A percentile compares a stretch with the other conserved stretches of the same genome.
Conservation (phyloP, 2,113 vertebrate species). For the Columbina picui region DNA sequence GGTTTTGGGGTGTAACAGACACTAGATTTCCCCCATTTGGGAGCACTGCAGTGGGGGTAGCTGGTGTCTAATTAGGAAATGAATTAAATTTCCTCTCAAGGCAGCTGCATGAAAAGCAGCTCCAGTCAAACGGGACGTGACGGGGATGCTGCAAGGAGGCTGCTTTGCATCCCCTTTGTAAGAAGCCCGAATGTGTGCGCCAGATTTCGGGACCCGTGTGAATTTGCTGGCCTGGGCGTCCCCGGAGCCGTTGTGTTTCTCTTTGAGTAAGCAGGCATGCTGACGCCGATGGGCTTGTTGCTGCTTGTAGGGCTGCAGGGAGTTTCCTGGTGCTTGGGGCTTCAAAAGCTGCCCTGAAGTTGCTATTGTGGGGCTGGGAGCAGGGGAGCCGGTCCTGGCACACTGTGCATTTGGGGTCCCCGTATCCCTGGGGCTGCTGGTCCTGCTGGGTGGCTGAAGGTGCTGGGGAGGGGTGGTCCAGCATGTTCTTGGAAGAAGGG, state of each 20-base stretch:
- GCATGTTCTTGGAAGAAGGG: accelerated
- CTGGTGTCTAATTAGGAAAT: constrained; percentile 37
- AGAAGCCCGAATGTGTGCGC: neutral
- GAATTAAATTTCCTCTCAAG: constrained; percentile 54
- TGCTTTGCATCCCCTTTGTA: constrained; percentile 70
- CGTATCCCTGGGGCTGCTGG: accelerated
- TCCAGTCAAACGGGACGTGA: constrained; percentile 62
- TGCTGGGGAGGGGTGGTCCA: neutral
- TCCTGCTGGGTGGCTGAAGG: neutral
- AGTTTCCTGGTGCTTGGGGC: neutral
- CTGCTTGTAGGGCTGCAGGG: neutral
- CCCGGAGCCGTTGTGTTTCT: neutral
- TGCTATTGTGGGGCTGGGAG: neutral
- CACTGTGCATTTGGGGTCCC: accelerated
- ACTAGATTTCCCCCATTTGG: neutral
- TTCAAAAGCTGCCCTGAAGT: neutral
- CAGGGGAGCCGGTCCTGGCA: neutral
- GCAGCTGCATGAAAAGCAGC: constrained; percentile 68
- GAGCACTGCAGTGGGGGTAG: neutral
- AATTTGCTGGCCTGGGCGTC: constrained; percentile 46
- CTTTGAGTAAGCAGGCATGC: neutral
- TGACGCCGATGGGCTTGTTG: neutral
- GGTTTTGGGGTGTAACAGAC: neutral
- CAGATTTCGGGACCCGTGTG: constrained; percentile 45
- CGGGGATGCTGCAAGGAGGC: constrained; percentile 50